phyloP scores from a whole-genome alignment of 2,888 invertebrate species.

The Drosophila quinaria region DNA sequence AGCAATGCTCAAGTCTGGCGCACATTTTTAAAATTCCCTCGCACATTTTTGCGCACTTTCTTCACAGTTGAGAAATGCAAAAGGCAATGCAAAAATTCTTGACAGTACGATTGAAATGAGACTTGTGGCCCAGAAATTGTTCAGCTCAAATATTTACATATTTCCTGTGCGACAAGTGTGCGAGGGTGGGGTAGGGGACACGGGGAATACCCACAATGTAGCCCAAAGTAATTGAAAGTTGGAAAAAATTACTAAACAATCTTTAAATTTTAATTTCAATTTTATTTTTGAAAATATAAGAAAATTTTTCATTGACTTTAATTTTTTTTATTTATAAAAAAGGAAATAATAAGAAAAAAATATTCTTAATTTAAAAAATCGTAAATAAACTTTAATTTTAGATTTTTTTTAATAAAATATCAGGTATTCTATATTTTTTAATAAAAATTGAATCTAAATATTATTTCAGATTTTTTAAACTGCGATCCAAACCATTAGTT shows the following conservation, averaged over 20 bases:
- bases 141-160: slow-evolving; percentile 42
- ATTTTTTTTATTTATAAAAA: too few relatives aligned
- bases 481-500: too few relatives aligned
- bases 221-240: slow-evolving; percentile 9
- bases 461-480: too few relatives aligned
- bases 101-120: slow-evolving; percentile 41
- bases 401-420: too few relatives aligned
- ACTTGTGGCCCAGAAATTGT: slow-evolving; percentile 54
- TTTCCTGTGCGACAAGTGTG: background rate
- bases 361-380: too few relatives aligned
- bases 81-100: slow-evolving; percentile 32
- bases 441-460: too few relatives aligned
- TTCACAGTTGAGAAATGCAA: slow-evolving; percentile 34
- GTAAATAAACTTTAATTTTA: too few relatives aligned
- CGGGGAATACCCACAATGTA: background rate
- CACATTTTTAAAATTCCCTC: slow-evolving; percentile 74
- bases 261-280: background rate
- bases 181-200: slow-evolving; percentile 5
- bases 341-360: too few relatives aligned
- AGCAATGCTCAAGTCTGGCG: slow-evolving; percentile 57
- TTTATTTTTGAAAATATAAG: too few relatives aligned
- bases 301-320: too few relatives aligned
- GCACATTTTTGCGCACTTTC: slow-evolving; percentile 59
- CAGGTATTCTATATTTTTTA: too few relatives aligned
- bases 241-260: background rate